Conservation (phyloP, 2,797 vertebrate genomes). For the Muscicapa striata region DNA sequence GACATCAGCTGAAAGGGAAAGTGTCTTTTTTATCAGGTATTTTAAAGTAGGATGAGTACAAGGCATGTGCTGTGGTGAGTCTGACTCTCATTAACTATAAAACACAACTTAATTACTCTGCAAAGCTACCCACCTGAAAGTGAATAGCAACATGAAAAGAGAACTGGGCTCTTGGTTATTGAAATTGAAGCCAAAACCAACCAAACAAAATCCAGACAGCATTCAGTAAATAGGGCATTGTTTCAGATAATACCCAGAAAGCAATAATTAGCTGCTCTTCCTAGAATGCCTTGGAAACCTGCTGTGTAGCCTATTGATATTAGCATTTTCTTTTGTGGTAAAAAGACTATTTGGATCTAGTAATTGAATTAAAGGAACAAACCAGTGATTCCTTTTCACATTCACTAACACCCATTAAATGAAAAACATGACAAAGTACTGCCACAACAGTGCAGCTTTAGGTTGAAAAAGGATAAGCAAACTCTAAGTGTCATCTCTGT, state of each 20-base stretch:
- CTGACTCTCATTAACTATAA: background rate
- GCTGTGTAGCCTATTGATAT: background rate
- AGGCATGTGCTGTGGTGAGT: background rate
- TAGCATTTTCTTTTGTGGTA: background rate
- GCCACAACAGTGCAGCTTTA: background rate
- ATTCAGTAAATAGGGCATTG: background rate
- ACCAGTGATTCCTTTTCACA: background rate
- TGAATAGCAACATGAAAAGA: background rate
- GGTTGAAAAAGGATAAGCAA: background rate
- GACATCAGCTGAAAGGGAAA: background rate
- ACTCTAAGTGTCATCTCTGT: background rate
- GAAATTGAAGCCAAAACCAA: background rate
- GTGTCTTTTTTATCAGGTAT: background rate
- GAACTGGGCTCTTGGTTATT: background rate
- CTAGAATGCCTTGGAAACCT: background rate
- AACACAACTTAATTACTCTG: background rate
- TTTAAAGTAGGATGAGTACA: background rate
- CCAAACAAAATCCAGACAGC: background rate
- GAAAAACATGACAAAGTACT: background rate
- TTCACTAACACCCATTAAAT: background rate
- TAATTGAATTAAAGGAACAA: background rate
- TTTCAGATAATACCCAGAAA: constrained; percentile 16
- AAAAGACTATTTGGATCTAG: background rate
- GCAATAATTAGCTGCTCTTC: background rate
- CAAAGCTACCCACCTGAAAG: background rate